Conservation (phyloP, 2,113 vertebrate genomes). For the Ophiodon elongatus region DNA sequence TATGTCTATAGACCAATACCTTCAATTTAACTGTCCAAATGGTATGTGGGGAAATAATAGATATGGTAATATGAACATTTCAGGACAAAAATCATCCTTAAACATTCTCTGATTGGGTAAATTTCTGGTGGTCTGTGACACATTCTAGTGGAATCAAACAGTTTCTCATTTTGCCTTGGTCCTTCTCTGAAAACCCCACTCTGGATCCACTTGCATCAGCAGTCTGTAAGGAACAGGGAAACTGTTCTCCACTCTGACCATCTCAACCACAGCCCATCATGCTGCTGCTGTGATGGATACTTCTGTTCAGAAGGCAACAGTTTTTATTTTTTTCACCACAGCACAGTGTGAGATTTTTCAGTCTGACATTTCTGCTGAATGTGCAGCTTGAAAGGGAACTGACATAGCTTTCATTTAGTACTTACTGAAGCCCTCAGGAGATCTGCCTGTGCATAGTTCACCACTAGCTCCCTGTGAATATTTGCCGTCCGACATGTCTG, state of each 20-base stretch:
- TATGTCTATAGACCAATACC: too few species aligned
- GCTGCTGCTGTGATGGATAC: not conserved
- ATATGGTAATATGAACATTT: too few species aligned
- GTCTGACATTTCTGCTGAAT: conserved; percentile 52
- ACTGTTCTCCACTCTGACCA: not conserved
- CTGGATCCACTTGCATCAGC: too few species aligned
- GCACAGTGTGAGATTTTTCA: conserved; percentile 11
- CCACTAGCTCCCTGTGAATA: conserved; percentile 7
- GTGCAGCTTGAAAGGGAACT: conserved; percentile 23
- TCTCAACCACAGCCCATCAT: not conserved
- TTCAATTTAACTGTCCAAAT: too few species aligned
- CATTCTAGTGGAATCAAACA: too few species aligned
- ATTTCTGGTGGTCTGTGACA: too few species aligned
- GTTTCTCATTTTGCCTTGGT: too few species aligned
- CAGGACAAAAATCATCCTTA: too few species aligned
- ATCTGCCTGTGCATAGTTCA: conserved; percentile 4
- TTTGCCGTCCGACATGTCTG: not conserved
- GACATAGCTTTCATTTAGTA: conserved; percentile 23
- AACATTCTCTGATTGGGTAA: too few species aligned
- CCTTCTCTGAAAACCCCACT: too few species aligned
- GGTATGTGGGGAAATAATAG: too few species aligned
- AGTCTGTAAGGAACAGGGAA: too few species aligned
- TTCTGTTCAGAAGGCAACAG: not conserved
- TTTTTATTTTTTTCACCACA: not conserved
- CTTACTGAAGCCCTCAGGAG: conserved; percentile 30